Base-by-base conservation (phyloP, 2,113 vertebrate species). In the Menidia beryllina region DNA sequence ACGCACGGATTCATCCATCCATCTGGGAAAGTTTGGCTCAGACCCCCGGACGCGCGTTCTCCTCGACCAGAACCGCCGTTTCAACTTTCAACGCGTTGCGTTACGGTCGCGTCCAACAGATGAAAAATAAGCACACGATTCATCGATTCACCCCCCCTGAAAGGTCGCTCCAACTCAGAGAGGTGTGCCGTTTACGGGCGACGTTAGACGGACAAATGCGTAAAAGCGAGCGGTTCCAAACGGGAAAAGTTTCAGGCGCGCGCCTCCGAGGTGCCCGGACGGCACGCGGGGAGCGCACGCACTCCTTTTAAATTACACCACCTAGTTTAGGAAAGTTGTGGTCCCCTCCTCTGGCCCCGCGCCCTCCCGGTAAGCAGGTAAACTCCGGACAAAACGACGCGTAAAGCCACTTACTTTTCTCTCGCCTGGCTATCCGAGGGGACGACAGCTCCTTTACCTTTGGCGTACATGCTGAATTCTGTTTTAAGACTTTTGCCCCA, bases 361-460 rank as follows among this genome's bases (percentile, higher is more conserved):
- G 43, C 60, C 66, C 7, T 65, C 66, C 71, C 45, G 49, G 72
- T 60, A 78, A 77, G 72, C 88, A 88, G 82, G 88, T 86, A 84
- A 84, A 87, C 49, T 85, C 49, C 49, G n/a, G 12, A 72, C 61
- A 82, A 47, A 69, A 56, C 14, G 59, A 79, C 67, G 67, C 63
- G 65, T 20, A 79, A 80, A n/a, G 87, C 67, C 88, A 95, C 96
- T 96, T 95, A 97, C 96, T 96, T 97, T 94, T 96, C 96, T 82
- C 96, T 92, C 72, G 95, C 95, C 88, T 97, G 96, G 90, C 92
- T 95, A 91, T 98, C 96, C 82, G 96, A 98, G 86, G 96, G 96
- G 89, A 96, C 96, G 61, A 93, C 94, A 81, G 95, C 93, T 94
- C 96, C 96, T 94, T 95, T 96, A 88, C 94, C 95, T 92, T 96